phyloP scores from a whole-genome alignment of 2,888 invertebrate species.

The Drosophila buzzatii region DNA sequence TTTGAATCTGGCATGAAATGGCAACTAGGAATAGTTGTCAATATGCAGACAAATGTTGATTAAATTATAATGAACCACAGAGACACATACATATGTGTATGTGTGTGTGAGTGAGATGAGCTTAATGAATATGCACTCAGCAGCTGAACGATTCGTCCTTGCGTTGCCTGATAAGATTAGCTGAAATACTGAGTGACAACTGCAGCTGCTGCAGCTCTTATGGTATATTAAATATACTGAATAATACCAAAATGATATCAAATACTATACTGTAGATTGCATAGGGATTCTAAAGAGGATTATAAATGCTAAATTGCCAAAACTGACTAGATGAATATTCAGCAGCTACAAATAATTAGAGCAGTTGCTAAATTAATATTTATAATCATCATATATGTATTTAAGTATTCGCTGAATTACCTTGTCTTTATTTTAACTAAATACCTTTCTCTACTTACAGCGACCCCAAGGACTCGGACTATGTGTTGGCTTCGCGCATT shows the following conservation, averaged over 20 bases:
- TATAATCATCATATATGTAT: too few species aligned
- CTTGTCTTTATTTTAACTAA: neutral
- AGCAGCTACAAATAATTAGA: neutral
- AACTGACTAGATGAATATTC: neutral
- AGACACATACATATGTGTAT: neutral
- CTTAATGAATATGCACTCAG: constrained; percentile 43
- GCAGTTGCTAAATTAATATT: neutral
- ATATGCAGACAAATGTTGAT: constrained; percentile 62
- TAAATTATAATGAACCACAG: constrained; percentile 45
- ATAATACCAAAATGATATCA: neutral
- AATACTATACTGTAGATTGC: neutral
- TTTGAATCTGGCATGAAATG: constrained; percentile 43
- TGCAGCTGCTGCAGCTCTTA: constrained; percentile 21
- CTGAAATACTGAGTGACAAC: neutral
- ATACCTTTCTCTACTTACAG: constrained; percentile 46
- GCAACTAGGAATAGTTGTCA: constrained; percentile 42
- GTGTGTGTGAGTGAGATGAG: neutral
- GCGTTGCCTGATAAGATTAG: constrained; percentile 49
- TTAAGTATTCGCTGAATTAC: too few species aligned
- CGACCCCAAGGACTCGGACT: constrained; percentile 84
- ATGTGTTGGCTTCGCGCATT: constrained; percentile 84
- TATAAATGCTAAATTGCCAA: neutral
- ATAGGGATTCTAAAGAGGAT: neutral
- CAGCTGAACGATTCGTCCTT: constrained; percentile 21
- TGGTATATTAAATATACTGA: constrained; percentile 1